These are phyloP conservation scores for Stictonetta naevosa DNA, from an alignment of 2,113 vertebrate genomes.

Conservation along the genomic window DNA sequence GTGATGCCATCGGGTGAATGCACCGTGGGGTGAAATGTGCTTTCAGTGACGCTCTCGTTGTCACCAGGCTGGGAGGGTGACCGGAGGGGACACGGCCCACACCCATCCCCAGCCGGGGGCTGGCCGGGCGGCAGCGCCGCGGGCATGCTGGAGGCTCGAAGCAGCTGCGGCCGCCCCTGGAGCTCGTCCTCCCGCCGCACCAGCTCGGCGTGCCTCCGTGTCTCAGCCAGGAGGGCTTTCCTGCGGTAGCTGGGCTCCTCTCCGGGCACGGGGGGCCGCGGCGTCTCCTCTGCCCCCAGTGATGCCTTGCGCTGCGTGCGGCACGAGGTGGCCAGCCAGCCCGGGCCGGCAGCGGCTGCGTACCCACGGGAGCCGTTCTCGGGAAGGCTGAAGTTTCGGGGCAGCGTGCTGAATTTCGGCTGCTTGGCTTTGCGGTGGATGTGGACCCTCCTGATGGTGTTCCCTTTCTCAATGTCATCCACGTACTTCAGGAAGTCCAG, in stretches of 20 bases:
- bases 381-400: conserved; percentile 95
- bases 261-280: conserved; percentile 55
- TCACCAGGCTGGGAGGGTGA: conserved; percentile 15
- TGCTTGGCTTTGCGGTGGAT: conserved; percentile 91
- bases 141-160: conserved; percentile 94
- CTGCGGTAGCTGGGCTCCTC: conserved; percentile 74
- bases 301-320: conserved; percentile 82
- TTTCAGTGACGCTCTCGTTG: not conserved
- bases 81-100: not conserved
- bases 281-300: conserved; percentile 81
- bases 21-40: conserved; percentile 37
- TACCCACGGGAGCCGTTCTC: conserved; percentile 78
- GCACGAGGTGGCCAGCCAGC: conserved; percentile 82
- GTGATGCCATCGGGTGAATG: not conserved
- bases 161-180: conserved; percentile 86
- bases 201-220: conserved; percentile 59
- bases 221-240: conserved; percentile 67
- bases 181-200: conserved; percentile 64
- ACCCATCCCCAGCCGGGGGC: conserved; percentile 62
- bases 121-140: conserved; percentile 83
- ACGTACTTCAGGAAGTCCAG: conserved; percentile 98
- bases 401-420: conserved; percentile 94
- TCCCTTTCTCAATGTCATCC: conserved; percentile 98
- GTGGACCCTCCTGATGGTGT: conserved; percentile 93
- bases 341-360: conserved; percentile 68